Percentiles rank a stretch among this genome's conserved stretches.
Evolutionary conservation across 2,888 invertebrate species (phyloP).

Genomic region (Microplitis manilae): DNA sequence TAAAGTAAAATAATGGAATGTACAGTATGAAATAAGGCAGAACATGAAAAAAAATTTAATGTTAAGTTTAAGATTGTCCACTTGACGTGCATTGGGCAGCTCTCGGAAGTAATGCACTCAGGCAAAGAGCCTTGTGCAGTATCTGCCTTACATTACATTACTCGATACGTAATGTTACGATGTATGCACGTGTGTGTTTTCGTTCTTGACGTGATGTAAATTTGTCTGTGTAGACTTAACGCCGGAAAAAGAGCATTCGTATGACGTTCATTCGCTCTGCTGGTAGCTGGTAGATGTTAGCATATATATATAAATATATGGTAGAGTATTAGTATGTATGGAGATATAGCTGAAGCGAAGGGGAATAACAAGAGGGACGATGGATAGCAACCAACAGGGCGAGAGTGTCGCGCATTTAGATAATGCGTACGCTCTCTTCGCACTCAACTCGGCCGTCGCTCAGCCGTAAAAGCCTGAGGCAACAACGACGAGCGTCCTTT

Average conservation of each 20-base stretch:
- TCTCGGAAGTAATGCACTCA: conserved; percentile 44
- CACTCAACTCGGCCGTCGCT: conserved; percentile 51
- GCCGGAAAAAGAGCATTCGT: conserved; percentile 9
- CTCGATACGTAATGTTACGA: background rate
- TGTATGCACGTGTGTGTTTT: conserved; percentile 8
- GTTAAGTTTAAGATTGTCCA: conserved; percentile 52
- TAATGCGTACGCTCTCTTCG: conserved; percentile 62
- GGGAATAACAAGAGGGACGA: conserved; percentile 27
- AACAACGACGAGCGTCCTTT: conserved; percentile 65
- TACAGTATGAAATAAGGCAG: background rate
- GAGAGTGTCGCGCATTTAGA: conserved; percentile 69
- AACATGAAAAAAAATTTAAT: background rate
- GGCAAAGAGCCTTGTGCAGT: conserved; percentile 1
- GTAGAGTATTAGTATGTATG: background rate
- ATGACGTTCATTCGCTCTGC: background rate
- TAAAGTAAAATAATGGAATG: background rate
- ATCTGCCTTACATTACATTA: conserved; percentile 7
- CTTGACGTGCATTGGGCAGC: conserved; percentile 56
- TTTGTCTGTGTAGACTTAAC: conserved; percentile 6
- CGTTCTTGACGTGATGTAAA: background rate
- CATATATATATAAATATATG: background rate
- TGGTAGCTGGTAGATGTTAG: conserved; percentile 1
- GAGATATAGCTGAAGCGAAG: conserved; percentile 36
- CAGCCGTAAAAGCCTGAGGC: conserved; percentile 65
- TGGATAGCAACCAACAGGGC: conserved; percentile 46